Evolutionary conservation across 2,888 invertebrate species (phyloP), one percentile per base, ranked within the genome.

Genomic region (Cheilosia vulpina): DNA sequence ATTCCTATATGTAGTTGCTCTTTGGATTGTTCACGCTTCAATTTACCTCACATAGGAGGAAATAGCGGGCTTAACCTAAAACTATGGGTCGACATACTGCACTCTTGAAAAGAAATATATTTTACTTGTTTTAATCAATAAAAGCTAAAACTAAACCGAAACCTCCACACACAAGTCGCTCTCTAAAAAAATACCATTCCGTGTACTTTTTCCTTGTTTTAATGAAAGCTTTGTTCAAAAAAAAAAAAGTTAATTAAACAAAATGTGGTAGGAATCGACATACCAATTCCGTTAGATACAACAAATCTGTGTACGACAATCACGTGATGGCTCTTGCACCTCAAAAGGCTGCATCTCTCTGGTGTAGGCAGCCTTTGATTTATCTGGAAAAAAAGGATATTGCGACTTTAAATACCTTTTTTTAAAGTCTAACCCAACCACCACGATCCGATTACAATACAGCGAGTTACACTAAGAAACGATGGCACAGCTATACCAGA

Each of bases 361-460:
- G 2, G 21, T 50, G 4, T 11, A n/a, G 15, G 43, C 6, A 43
- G 6, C n/a, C 27, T 27, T 38, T 76, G 75, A 79, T 72, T 72
- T 78, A 71, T 71, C 57, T 71, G 50, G 19, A 5, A 63, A 15
- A 73, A 53, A 50, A 57, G 31, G 15, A 38, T 17, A 34, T 47
- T 62, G 24, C 19, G 15, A 52, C 21, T 53, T 73, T 80, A 80
- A 75, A 73, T 55, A 43, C 43, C 41, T 66, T 57, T 73, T 73
- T 73, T 80, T 68, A 80, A 80, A 80, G 80, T 68, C 73, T 50
- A 57, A 80, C 60, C 53, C 21, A 77, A n/a, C 45, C 66, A 66
- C 43, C 24, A 24, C 50, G 53, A 77, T 72, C 31, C 27, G 71
- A 72, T 79, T 79, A 60, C 72, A 24, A 27, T 52, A 38, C 58